phyloP scores from a whole-genome alignment of 2,797 vertebrate genomes.

The Urocyon cinereoargenteus region DNA sequence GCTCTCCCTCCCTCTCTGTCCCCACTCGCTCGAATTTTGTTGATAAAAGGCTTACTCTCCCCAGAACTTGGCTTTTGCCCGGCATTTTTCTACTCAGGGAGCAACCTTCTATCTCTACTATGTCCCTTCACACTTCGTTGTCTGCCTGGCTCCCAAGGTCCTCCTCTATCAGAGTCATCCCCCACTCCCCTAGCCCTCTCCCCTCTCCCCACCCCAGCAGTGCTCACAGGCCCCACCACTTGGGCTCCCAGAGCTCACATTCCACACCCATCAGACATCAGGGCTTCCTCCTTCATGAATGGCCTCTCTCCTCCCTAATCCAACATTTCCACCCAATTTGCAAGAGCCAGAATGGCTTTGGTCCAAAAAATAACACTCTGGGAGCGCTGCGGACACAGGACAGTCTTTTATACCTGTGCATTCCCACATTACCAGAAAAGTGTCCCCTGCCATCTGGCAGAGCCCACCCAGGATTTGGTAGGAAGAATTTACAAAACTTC shows the following conservation, averaged over 20 bases:
- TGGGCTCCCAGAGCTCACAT: background rate
- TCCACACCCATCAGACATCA: background rate
- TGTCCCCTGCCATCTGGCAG: background rate
- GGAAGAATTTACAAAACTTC: background rate
- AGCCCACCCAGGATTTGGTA: background rate
- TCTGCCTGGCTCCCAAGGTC: background rate
- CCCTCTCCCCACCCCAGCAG: too few relatives aligned
- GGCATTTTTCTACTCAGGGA: background rate
- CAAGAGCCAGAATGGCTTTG: background rate
- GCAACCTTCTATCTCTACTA: background rate
- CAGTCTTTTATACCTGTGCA: background rate
- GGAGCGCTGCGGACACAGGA: background rate
- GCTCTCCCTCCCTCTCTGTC: background rate
- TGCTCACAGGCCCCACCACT: fast-evolving
- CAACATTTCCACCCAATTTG: background rate
- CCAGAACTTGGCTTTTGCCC: background rate
- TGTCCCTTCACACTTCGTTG: background rate
- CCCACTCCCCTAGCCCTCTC: too few relatives aligned
- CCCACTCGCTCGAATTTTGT: background rate
- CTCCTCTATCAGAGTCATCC: background rate
- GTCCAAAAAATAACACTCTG: background rate
- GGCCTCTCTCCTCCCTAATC: too few relatives aligned
- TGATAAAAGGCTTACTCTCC: background rate
- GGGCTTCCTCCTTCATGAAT: background rate
- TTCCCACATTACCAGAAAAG: background rate